Conservation (phyloP, 2,113 vertebrate genomes). For the Hyperopisus bebe region DNA sequence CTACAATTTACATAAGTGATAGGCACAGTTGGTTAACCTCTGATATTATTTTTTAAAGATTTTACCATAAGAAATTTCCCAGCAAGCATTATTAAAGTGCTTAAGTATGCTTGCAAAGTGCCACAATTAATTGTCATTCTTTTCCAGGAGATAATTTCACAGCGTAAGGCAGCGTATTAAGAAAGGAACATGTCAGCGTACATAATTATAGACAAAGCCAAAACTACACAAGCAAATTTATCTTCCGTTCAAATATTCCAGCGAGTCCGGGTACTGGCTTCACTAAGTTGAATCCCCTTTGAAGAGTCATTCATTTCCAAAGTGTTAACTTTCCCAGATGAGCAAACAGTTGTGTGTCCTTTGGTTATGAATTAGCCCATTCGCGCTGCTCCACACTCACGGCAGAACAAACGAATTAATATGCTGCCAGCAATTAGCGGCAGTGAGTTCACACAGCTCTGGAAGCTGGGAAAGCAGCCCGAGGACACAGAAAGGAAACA, state of each 20-base stretch:
- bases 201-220: conserved; percentile 33
- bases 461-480: background rate
- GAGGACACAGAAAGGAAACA: background rate
- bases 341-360: conserved; percentile 24
- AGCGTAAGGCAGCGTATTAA: conserved; percentile 33
- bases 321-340: conserved; percentile 28
- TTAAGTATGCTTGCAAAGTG: conserved; percentile 23
- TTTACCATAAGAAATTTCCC: conserved; percentile 20
- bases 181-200: conserved; percentile 29
- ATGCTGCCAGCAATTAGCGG: conserved; percentile 10
- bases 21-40: conserved; percentile 11
- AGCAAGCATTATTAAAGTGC: conserved; percentile 19
- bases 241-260: conserved; percentile 21
- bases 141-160: conserved; percentile 42
- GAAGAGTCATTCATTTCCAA: conserved; percentile 25
- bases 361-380: conserved; percentile 26
- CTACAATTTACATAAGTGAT: conserved; percentile 8
- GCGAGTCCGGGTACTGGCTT: background rate
- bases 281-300: conserved; percentile 15
- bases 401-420: conserved; percentile 18
- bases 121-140: conserved; percentile 35
- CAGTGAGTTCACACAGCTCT: background rate
- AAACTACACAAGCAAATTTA: conserved; percentile 31
- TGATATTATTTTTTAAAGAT: conserved; percentile 25
- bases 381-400: background rate